Evolutionary conservation across 2,888 invertebrate species (phyloP), one percentile per base, ranked within the genome.

Genomic region (Agrochola macilenta): DNA sequence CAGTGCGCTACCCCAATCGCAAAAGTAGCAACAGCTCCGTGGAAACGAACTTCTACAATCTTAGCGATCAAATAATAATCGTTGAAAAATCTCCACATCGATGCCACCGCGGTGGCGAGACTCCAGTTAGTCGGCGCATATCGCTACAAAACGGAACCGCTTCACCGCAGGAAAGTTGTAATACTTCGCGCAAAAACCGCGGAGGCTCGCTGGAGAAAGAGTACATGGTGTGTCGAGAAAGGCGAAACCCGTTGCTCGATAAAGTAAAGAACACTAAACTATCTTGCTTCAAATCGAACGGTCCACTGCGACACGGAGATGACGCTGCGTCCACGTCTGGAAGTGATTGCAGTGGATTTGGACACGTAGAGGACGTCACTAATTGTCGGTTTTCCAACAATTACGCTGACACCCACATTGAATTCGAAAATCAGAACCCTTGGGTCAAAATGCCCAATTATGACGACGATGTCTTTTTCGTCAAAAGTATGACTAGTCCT

Each of bases 221-320:
- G 85, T 97, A 97, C 87, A 97, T 97, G 85, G 97, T 97, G 30
- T 96, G 96, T 82, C 94, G 97, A 87, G 98, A 98, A 93, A 98
- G 97, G 91, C 96, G 97, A 77, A 98, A 98, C 91, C 98, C 98
- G 64, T 95, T 98, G 80, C 96, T 98, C 76, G 98, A 98, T 90
- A 97, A 97, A 91, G 98, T 98, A 9, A 98, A 98, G 92, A 98
- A 98, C 91, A 98, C 98, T 69, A 97, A 97, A 90, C 92, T 98
- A 78, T 98, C 98, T 49, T 98, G 98, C 91, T 98, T 98, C 91
- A 97, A 97, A 91, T 97, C 97, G 58, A 97, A 96, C 88, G 97
- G 97, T 64, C 97, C 97, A 76, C 92, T 97, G 69, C 95, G 97
- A 52, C 95, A 97, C 73, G 94, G 95, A 30, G 97, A 97, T 84